Evolutionary conservation across 2,888 invertebrate genomes (phyloP).

Genomic region (Zonitis immaculata): DNA sequence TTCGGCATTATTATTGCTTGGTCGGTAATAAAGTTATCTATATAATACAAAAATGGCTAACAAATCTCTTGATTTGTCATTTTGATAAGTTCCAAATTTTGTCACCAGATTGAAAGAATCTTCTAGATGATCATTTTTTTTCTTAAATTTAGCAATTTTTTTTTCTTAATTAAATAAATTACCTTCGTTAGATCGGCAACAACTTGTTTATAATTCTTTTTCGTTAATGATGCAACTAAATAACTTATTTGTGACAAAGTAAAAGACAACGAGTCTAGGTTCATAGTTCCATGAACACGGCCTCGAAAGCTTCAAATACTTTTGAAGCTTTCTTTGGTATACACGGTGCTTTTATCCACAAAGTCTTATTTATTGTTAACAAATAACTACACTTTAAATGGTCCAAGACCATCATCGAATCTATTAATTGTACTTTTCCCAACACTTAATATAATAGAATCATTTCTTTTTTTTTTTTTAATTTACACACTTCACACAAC

Average conservation of each 20-base stretch:
- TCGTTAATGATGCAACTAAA: slow-evolving; percentile 92
- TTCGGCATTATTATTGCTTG: slow-evolving; percentile 29
- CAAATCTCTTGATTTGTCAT: slow-evolving; percentile 29
- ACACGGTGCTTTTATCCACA: slow-evolving; percentile 60
- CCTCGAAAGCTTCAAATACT: slow-evolving; percentile 92
- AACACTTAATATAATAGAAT: slow-evolving; percentile 40
- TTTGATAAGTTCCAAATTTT: slow-evolving; percentile 13
- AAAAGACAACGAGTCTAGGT: slow-evolving; percentile 98
- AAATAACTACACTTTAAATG: slow-evolving; percentile 47
- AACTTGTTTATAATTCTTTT: slow-evolving; percentile 91
- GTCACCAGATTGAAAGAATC: background rate
- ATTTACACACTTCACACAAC: slow-evolving; percentile 29
- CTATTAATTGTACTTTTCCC: slow-evolving; percentile 22
- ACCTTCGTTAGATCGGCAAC: slow-evolving; percentile 87
- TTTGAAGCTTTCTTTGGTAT: slow-evolving; percentile 87
- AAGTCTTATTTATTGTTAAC: slow-evolving; percentile 46
- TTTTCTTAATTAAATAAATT: slow-evolving; percentile 47
- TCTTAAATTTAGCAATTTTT: slow-evolving; percentile 6
- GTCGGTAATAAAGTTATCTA: slow-evolving; percentile 33
- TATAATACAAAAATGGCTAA: slow-evolving; percentile 35
- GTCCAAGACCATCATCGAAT: slow-evolving; percentile 51
- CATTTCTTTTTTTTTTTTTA: slow-evolving; percentile 26
- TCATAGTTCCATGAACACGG: slow-evolving; percentile 87
- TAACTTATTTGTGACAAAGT: slow-evolving; percentile 98
- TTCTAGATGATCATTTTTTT: background rate